A percentile compares a stretch with the other conserved stretches of the same genome.
phyloP scores from a whole-genome alignment of 2,113 vertebrate genomes.

The Castor canadensis region DNA sequence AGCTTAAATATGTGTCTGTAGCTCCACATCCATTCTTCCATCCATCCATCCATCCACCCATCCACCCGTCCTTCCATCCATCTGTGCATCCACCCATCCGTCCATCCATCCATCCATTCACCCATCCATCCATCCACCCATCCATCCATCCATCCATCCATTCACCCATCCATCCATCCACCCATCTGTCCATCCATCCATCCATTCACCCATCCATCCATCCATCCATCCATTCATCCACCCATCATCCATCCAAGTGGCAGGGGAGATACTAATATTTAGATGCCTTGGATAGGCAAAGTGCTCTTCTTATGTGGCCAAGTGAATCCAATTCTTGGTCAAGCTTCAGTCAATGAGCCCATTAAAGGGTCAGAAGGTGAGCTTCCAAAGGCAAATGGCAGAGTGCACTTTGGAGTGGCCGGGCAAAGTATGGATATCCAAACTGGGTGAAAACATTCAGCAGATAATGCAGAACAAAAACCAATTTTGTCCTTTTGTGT shows the following conservation, averaged over 20 bases:
- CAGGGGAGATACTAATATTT: neutral
- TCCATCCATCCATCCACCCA: no score
- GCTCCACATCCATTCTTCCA: neutral
- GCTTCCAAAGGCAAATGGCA: neutral
- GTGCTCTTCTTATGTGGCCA: neutral
- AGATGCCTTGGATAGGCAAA: neutral
- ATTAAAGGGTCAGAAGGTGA: neutral
- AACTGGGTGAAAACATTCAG: neutral
- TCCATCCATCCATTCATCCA: neutral
- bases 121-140: no score
- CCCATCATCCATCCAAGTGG: neutral
- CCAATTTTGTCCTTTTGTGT: neutral
- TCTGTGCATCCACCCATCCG: no score
- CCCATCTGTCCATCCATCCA: no score
- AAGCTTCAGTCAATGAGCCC: neutral
- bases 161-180: no score
- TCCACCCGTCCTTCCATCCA: no score
- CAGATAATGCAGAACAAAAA: neutral
- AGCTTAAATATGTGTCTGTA: neutral
- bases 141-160: no score
- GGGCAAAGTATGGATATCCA: neutral
- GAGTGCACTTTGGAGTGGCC: neutral
- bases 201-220: neutral
- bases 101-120: no score
- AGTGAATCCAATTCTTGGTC: neutral